Evolutionary conservation across 2,888 invertebrate species (phyloP).

Genomic region (Leucania comma): DNA sequence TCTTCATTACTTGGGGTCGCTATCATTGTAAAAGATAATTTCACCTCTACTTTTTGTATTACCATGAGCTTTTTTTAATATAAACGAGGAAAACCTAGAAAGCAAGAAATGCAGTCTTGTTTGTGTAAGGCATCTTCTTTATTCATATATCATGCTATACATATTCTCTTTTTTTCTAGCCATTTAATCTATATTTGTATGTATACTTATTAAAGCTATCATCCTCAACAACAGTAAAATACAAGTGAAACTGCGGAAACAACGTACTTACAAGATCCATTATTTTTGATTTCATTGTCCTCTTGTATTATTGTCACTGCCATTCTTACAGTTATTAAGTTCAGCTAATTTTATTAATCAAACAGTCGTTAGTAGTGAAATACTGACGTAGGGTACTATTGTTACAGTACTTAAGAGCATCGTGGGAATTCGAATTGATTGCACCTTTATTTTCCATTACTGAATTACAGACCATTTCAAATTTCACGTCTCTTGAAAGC

Average conservation of each 20-base stretch:
- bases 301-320: slow-evolving; percentile 39
- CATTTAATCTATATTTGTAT: not conserved
- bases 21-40: too few relatives aligned
- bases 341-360: slow-evolving; percentile 57
- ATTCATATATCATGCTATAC: too few relatives aligned
- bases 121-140: too few relatives aligned
- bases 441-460: slow-evolving; percentile 18
- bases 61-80: too few relatives aligned
- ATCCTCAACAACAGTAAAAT: not conserved
- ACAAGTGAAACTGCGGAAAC: slow-evolving; percentile 28
- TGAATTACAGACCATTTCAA: slow-evolving; percentile 24
- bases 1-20: too few relatives aligned
- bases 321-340: slow-evolving; percentile 43
- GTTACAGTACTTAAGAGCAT: slow-evolving; percentile 27
- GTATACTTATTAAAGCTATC: not conserved
- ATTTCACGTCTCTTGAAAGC: slow-evolving; percentile 4
- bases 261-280: slow-evolving; percentile 11
- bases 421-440: slow-evolving; percentile 52
- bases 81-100: too few relatives aligned
- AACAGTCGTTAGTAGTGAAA: slow-evolving; percentile 56
- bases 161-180: too few relatives aligned
- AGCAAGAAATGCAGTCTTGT: too few relatives aligned
- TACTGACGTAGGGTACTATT: slow-evolving; percentile 32
- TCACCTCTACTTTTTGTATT: too few relatives aligned
- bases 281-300: slow-evolving; percentile 46